These are phyloP conservation scores for Strigops habroptila DNA, from an alignment of 2,113 vertebrate genomes.

Conservation along the genomic window DNA sequence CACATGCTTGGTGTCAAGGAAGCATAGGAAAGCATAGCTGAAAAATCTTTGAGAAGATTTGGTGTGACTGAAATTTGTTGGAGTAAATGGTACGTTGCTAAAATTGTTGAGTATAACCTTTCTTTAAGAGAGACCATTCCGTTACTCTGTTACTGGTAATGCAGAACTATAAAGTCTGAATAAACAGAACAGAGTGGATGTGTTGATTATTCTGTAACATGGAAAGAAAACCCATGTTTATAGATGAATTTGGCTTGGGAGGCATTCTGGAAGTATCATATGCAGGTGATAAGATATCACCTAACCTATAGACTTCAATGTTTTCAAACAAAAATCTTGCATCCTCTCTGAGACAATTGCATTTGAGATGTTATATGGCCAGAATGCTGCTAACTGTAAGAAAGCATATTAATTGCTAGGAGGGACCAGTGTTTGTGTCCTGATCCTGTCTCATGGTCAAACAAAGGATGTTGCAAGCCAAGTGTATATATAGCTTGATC, in stretches of 20 bases:
- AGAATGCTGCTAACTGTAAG: background rate
- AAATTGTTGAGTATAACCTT: background rate
- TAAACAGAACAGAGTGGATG: background rate
- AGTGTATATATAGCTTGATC: background rate
- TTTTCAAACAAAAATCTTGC: background rate
- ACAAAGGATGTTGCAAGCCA: background rate
- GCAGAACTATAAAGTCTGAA: background rate
- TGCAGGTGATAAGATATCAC: background rate
- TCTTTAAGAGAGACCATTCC: background rate
- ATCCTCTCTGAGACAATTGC: background rate
- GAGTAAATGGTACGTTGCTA: background rate
- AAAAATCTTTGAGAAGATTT: background rate
- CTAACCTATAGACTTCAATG: background rate
- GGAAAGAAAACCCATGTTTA: background rate
- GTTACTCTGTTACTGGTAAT: background rate
- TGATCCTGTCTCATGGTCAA: rapidly evolving
- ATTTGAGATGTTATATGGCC: background rate
- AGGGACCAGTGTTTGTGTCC: background rate
- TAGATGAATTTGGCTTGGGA: background rate
- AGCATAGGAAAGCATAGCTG: background rate
- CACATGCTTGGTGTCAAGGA: background rate
- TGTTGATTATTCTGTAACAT: background rate
- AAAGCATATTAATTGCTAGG: background rate
- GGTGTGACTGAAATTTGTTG: background rate
- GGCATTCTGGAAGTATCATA: background rate